These are phyloP conservation scores for Popillia japonica DNA, from an alignment of 1,140 invertebrate species.

Conservation along the genomic window DNA sequence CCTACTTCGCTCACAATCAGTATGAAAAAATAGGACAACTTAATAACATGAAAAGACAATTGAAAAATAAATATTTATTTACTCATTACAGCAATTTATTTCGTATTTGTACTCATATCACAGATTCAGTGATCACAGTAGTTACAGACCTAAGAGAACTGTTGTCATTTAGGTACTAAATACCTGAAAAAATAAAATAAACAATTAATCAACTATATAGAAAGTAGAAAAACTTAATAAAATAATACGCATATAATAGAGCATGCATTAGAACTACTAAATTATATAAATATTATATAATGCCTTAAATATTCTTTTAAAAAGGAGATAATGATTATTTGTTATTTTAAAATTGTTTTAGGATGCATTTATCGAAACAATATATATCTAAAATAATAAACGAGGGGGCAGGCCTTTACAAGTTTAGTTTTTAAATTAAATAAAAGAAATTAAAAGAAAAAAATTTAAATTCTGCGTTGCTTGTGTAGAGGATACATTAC, in stretches of 20 bases:
- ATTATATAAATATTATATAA: neutral
- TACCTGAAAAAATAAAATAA: conserved; percentile 28
- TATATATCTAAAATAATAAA: neutral
- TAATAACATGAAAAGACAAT: too few species aligned
- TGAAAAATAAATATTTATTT: too few species aligned
- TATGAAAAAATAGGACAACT: too few species aligned
- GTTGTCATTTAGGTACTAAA: neutral
- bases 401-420: neutral
- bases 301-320: neutral
- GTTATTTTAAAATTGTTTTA: conserved; percentile 19
- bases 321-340: neutral
- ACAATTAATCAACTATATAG: neutral
- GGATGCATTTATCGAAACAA: conserved; percentile 22
- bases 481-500: conserved; percentile 16
- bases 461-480: neutral
- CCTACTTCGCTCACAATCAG: too few species aligned
- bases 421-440: conserved; percentile 8
- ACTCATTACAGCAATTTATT: too few species aligned
- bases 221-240: neutral
- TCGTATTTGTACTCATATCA: neutral
- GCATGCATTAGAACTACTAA: conserved; percentile 10
- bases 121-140: conserved; percentile 15
- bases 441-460: conserved; percentile 19
- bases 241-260: neutral
- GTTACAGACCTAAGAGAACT: neutral